Evolutionary conservation across 2,888 invertebrate species (phyloP).

Genomic region (Caenorhabditis wallacei): DNA sequence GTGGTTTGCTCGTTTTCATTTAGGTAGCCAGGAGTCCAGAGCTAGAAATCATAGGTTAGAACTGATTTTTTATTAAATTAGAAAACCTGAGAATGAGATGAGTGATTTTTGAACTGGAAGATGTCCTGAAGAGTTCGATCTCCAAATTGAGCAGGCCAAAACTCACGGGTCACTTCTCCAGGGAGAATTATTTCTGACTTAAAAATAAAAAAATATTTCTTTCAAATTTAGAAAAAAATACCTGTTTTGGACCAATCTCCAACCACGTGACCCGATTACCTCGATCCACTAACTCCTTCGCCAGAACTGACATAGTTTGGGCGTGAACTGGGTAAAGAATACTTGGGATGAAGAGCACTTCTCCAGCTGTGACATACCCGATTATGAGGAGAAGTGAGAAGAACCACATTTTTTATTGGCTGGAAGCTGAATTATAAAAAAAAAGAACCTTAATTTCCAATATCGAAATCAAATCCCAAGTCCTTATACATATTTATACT

Average conservation of each 20-base stretch:
- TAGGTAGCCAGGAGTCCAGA: conserved; percentile 58
- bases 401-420: conserved; percentile 10
- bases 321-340: conserved; percentile 80
- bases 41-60: conserved; percentile 32
- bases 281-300: conserved; percentile 79
- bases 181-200: conserved; percentile 56
- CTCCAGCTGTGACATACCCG: conserved; percentile 9
- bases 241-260: conserved; percentile 80
- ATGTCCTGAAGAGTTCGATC: conserved; percentile 60
- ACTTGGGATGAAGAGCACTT: conserved; percentile 80
- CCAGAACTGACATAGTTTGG: conserved; percentile 78
- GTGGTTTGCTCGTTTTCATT: conserved; percentile 71
- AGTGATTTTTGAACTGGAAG: conserved; percentile 61
- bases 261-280: conserved; percentile 81
- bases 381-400: not conserved
- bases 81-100: conserved; percentile 33
- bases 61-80: not conserved
- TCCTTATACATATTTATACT: not conserved
- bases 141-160: conserved; percentile 63
- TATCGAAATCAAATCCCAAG: no score
- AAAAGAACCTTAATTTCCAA: no score
- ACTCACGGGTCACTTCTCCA: conserved; percentile 46
- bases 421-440: not conserved
- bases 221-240: conserved; percentile 16
- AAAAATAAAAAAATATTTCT: no score